Percentiles rank a stretch among this genome's conserved stretches.
Evolutionary conservation across 2,888 invertebrate genomes (phyloP).

Genomic region (Drosophila longiperda): DNA sequence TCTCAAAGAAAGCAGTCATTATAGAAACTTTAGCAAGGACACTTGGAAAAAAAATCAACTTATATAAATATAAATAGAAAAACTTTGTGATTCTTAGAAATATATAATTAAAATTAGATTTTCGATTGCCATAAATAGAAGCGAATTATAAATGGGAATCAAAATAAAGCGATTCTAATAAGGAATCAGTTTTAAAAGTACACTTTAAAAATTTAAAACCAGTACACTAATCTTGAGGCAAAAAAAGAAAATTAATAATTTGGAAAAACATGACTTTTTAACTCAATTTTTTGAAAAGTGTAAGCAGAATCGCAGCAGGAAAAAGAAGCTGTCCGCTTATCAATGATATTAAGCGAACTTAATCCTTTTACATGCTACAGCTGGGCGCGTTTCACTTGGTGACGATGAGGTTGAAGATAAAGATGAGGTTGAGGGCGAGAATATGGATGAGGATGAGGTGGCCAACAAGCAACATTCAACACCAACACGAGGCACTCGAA

Average conservation of each 20-base stretch:
- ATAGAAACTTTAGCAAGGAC: conserved; percentile 35
- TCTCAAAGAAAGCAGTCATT: conserved; percentile 57
- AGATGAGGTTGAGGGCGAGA: background rate
- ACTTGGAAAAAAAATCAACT: background rate
- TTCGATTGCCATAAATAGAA: too few species aligned
- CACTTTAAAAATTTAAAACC: too few species aligned
- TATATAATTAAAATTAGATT: too few species aligned
- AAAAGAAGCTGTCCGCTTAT: conserved; percentile 58
- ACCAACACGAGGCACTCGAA: conserved; percentile 2
- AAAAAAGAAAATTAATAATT: too few species aligned
- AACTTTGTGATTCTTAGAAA: too few species aligned
- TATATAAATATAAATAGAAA: too few species aligned
- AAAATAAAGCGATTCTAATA: too few species aligned
- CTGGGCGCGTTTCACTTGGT: conserved; percentile 53
- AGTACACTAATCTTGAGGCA: too few species aligned
- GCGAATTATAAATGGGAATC: too few species aligned
- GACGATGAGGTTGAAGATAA: background rate
- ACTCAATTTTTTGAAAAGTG: background rate
- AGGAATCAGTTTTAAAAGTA: too few species aligned
- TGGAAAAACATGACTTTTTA: too few species aligned
- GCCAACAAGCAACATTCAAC: conserved; percentile 10
- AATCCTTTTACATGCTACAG: conserved; percentile 76
- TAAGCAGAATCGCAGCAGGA: background rate
- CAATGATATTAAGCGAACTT: conserved; percentile 79
- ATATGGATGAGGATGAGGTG: background rate